Base-by-base conservation (phyloP, 2,888 invertebrate genomes). In the Epirrhoe tristata region DNA sequence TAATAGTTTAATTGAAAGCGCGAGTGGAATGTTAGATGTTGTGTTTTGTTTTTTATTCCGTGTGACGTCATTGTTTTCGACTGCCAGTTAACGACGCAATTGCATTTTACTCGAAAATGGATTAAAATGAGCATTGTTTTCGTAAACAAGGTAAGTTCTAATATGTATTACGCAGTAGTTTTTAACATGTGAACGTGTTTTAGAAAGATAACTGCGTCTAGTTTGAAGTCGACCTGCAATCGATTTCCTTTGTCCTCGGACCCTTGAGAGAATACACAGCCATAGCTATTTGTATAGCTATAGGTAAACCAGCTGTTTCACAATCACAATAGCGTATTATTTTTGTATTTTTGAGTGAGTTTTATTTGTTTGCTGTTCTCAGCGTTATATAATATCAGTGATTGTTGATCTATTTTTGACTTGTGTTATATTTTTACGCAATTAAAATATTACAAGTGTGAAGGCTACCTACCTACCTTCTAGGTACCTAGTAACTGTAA, bases 81-180 rank as follows among this genome's bases (percentile, higher is more conserved):
- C 90, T 92, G 92, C 91, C 89, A 93, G 88, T 86, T 64, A 84
- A 95, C 94, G 94, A 95, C 95, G 95, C 95, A 95, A 94, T 95
- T 94, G 87, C 89, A 88, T 89, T 89, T 90, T 86, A 84, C 81
- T 81, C 75, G 82, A 88, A 91, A 89, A 93, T 93, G 93, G 89
- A 88, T 86, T 89, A 92, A 88, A 92, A 92, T 93, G 93, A 92
- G 80, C 87, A 85, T 85, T 83, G 81, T 84, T 86, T 83, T 82
- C 77, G 77, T 82, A 83, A 84, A 83, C 81, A 86, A 88, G 91
- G 93, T 93, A 72, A 86, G 87, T 82, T 71, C 71, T 65, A 58
- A 24, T 77, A 77, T 63, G 69, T 80, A 80, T 73, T 67, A 67
- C 79, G 79, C 74, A 81, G 74, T 74, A 76, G 71, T 60, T 66